Evolutionary conservation across 2,888 invertebrate species (phyloP).

Genomic region (Hecatera dysodea): DNA sequence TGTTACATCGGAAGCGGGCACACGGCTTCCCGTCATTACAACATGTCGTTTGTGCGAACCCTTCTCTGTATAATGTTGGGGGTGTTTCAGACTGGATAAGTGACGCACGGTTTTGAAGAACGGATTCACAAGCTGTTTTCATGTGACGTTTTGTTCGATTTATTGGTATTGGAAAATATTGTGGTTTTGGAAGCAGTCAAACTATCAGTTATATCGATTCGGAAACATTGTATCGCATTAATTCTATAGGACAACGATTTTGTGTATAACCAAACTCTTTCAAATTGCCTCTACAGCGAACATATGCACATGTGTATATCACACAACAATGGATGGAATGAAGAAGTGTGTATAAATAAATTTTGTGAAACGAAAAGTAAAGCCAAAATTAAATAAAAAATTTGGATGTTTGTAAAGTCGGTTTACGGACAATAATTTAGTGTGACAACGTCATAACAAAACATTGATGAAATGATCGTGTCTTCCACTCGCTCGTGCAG

Average conservation of each 20-base stretch:
- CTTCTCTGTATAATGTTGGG: conserved; percentile 54
- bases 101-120: conserved; percentile 9
- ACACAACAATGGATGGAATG: too few species aligned
- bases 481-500: too few species aligned
- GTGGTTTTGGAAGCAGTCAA: neutral
- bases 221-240: neutral
- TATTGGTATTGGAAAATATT: neutral
- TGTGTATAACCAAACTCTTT: neutral
- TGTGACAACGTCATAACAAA: too few species aligned
- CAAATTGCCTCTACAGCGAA: neutral
- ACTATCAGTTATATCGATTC: neutral
- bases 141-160: neutral
- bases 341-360: too few species aligned
- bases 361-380: too few species aligned
- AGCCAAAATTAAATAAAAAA: too few species aligned
- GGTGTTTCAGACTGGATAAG: conserved; percentile 35
- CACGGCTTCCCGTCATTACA: conserved; percentile 68
- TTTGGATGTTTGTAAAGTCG: too few species aligned
- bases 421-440: too few species aligned
- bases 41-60: conserved; percentile 67
- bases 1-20: conserved; percentile 66
- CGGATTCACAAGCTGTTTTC: neutral
- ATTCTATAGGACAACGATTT: neutral
- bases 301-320: too few species aligned
- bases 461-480: too few species aligned